These are phyloP conservation scores for Philhelius pedissequus DNA, from an alignment of 2,888 invertebrate genomes.

Conservation along the genomic window DNA sequence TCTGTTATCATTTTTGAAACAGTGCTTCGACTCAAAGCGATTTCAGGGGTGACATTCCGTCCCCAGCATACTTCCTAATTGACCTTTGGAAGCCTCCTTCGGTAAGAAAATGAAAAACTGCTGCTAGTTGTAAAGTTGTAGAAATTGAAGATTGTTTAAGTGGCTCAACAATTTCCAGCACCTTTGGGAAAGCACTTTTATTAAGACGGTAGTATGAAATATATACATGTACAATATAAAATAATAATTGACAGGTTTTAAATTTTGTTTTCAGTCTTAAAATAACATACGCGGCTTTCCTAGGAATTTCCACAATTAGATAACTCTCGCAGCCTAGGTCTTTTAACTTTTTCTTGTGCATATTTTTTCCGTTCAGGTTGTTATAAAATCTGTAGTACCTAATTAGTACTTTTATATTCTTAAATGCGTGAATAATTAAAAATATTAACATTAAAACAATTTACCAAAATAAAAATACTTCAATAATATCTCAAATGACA, in stretches of 20 bases:
- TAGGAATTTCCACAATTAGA: no score
- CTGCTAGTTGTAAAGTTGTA: neutral
- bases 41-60: no score
- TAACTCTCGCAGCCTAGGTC: neutral
- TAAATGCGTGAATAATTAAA: neutral
- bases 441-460: neutral
- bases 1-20: neutral
- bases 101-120: neutral
- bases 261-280: neutral
- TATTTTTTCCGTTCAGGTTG: neutral
- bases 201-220: neutral
- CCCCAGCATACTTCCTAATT: neutral
- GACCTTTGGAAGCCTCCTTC: neutral
- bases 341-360: neutral
- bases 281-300: neutral
- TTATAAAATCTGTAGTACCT: neutral
- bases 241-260: neutral
- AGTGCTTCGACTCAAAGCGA: neutral
- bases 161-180: neutral
- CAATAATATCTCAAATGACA: neutral
- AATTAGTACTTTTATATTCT: neutral
- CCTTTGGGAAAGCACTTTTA: neutral
- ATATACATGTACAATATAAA: neutral
- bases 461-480: neutral
- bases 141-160: slow-evolving; percentile 23